These are phyloP conservation scores for Calyptomena viridis DNA, from an alignment of 2,113 vertebrate species.

Conservation along the genomic window DNA sequence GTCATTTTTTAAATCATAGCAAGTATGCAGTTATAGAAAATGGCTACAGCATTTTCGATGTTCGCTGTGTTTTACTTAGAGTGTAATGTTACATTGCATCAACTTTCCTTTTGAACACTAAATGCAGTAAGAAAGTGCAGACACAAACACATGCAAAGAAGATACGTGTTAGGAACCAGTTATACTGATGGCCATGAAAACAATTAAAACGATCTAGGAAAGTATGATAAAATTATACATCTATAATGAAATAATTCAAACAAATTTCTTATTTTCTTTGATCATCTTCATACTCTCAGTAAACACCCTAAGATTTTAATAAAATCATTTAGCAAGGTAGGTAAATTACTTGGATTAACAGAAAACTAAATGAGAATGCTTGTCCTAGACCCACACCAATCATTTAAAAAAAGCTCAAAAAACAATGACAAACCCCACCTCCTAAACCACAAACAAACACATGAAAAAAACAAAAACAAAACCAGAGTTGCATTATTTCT, in stretches of 20 bases:
- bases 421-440: background rate
- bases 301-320: background rate
- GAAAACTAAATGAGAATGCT: background rate
- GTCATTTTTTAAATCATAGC: background rate
- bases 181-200: background rate
- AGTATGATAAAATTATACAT: background rate
- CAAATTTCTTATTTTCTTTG: background rate
- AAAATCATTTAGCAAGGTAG: background rate
- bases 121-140: background rate
- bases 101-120: background rate
- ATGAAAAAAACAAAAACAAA: background rate
- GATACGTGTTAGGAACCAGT: background rate
- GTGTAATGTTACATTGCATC: background rate
- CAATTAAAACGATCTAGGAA: background rate
- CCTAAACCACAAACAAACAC: background rate
- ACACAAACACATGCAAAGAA: background rate
- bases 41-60: background rate
- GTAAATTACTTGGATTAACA: background rate
- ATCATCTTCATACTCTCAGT: background rate
- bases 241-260: background rate
- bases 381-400: background rate
- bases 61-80: background rate
- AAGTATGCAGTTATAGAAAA: background rate
- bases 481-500: background rate
- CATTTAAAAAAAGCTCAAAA: fast-evolving